Evolutionary conservation across 2,797 vertebrate species (phyloP), one percentile per base, ranked within the genome.

Genomic region (Eulemur mongoz): DNA sequence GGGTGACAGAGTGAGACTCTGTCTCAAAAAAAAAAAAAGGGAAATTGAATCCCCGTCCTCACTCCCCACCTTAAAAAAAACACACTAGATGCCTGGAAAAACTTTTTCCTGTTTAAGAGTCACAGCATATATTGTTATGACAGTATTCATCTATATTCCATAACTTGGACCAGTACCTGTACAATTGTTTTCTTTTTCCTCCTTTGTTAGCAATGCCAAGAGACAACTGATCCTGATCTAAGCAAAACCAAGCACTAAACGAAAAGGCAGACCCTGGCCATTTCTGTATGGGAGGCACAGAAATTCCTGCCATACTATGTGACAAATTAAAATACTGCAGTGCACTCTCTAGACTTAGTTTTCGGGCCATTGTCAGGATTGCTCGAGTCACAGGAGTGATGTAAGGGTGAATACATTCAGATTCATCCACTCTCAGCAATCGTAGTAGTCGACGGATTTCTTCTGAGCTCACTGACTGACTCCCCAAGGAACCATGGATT

Each of bases 251-350:
- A 84, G 99, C 99, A 3, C 97, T 98, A 97, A 99, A 99, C 97
- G 99, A 99, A 98, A 99, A 99, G 0, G 99, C 99, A 27, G 99
- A 99, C 22, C 99, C 99, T 0, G 99, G 99, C 99, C 99, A 99
- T 81, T 99, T 99, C 87, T 99, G 99, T 97, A 99, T 98, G 1
- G 99, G 98, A 7, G 99, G 99, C 93, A 99, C 99, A 8, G 99
- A 99, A 7, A 99, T 99, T 88, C 99, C 99, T 0, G 99, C 99
- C 99, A 99, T 99, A 97, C 99, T 99, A 79, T 99, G 99, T 1
- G 98, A 99, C 95, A 99, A 97, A 97, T 99, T 99, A 92, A 99
- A 99, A 98, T 99, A 99, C 98, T 99, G 99, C 98, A 99, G 99
- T 89, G 99, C 99, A 48, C 99, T 99, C 94, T 99, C 99, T 81